Conservation (phyloP, 2,888 invertebrate genomes). For the Dasysyrphus tricinctus region DNA sequence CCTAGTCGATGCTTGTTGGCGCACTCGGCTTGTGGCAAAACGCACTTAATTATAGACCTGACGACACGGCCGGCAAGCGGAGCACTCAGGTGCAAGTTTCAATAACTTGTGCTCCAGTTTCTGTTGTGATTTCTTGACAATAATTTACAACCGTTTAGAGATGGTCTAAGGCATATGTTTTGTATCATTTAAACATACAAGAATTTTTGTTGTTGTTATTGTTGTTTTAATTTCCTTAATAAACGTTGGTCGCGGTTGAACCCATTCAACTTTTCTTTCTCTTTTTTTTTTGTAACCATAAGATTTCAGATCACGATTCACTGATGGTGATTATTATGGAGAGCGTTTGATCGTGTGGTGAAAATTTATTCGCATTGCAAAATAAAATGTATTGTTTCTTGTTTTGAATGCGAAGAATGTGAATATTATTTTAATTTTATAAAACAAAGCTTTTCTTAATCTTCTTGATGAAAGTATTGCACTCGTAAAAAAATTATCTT, state of each 20-base stretch:
- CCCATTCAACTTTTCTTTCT: constrained; percentile 49
- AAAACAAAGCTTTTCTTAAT: neutral
- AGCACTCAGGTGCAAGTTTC: constrained; percentile 24
- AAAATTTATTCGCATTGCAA: constrained; percentile 51
- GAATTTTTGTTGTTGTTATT: neutral
- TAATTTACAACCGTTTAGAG: constrained; percentile 29
- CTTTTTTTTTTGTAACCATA: neutral
- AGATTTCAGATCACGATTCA: constrained; percentile 41
- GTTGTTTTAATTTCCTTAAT: constrained; percentile 22
- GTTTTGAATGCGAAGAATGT: constrained; percentile 29
- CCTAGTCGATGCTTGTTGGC: neutral
- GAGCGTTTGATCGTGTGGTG: constrained; percentile 49
- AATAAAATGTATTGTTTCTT: constrained; percentile 3
- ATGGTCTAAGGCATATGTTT: neutral
- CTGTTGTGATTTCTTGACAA: constrained; percentile 14
- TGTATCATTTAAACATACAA: constrained; percentile 5
- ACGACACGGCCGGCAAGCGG: too few species aligned
- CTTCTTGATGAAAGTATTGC: neutral
- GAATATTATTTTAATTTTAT: constrained; percentile 40
- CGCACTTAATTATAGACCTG: neutral
- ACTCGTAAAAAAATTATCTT: neutral
- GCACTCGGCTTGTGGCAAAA: constrained; percentile 21
- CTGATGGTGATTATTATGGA: constrained; percentile 59
- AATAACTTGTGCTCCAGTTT: constrained; percentile 41
- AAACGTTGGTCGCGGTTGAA: constrained; percentile 20